Conservation (phyloP, 2,888 invertebrate genomes). For the Eucera pruinosa region DNA sequence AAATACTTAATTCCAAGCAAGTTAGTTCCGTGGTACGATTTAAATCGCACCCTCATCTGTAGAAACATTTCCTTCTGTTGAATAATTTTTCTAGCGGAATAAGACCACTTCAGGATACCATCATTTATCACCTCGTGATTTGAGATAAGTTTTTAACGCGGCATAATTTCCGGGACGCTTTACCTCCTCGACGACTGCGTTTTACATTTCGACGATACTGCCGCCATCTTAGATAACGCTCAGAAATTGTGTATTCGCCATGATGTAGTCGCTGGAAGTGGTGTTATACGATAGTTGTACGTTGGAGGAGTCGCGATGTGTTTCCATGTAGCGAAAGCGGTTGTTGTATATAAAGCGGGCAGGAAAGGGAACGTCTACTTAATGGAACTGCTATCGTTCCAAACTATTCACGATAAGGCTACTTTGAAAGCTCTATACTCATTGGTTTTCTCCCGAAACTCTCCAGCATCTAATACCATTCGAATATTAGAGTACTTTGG, state of each 20-base stretch:
- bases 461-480: constrained; percentile 27
- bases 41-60: background rate
- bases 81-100: constrained; percentile 1
- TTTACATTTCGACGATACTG: constrained; percentile 31
- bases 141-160: constrained; percentile 30
- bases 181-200: constrained; percentile 23
- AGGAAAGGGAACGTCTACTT: constrained; percentile 37
- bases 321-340: constrained; percentile 23
- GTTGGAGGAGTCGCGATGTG: background rate
- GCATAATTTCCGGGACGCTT: constrained; percentile 30
- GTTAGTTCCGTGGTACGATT: too few relatives aligned
- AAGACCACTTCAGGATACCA: background rate
- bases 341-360: constrained; percentile 30
- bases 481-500: constrained; percentile 34
- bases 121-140: background rate
- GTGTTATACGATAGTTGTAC: constrained; percentile 36
- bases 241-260: constrained; percentile 37
- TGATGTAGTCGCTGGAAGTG: constrained; percentile 6
- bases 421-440: constrained; percentile 43
- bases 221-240: constrained; percentile 34
- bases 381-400: constrained; percentile 55
- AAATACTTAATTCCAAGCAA: too few relatives aligned
- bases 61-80: background rate
- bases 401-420: constrained; percentile 54
- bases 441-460: constrained; percentile 49